Percentiles rank a stretch among this genome's conserved stretches.
Conservation (phyloP, 2,797 vertebrate species). For the Lithobates sylvaticus region DNA sequence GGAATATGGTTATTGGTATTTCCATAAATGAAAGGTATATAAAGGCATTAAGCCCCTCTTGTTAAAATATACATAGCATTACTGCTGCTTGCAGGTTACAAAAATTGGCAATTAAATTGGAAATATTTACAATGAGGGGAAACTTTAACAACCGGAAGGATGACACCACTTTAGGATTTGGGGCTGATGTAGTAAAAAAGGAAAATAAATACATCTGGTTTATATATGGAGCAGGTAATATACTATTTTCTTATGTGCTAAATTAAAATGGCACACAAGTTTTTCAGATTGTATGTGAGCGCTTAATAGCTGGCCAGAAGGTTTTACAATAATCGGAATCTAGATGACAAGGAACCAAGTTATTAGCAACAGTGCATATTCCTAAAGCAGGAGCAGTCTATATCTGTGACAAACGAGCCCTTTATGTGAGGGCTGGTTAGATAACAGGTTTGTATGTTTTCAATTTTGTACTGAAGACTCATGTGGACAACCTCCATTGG, state of each 20-base stretch:
- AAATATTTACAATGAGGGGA: background rate
- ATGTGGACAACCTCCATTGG: background rate
- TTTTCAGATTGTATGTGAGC: background rate
- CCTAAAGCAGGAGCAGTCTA: slow-evolving; percentile 14
- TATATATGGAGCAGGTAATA: too few species aligned
- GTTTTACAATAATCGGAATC: background rate
- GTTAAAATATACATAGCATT: background rate
- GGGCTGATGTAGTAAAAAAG: background rate
- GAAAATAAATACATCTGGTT: too few species aligned
- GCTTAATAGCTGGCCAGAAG: background rate
- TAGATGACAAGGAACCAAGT: background rate
- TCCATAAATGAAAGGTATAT: background rate
- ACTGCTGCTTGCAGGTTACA: background rate
- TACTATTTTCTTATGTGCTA: background rate
- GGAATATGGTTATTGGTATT: background rate
- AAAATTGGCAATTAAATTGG: background rate
- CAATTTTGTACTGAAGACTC: background rate
- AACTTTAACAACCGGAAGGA: background rate
- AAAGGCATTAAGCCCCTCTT: background rate
- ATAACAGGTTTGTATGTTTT: background rate
- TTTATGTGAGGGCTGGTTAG: slow-evolving; percentile 19
- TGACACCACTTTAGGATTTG: background rate
- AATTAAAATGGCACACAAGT: background rate
- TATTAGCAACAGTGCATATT: slow-evolving; percentile 6
- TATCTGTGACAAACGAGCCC: slow-evolving; percentile 43